Evolutionary conservation across 2,888 invertebrate genomes (phyloP).

Genomic region (Cenopis cana): DNA sequence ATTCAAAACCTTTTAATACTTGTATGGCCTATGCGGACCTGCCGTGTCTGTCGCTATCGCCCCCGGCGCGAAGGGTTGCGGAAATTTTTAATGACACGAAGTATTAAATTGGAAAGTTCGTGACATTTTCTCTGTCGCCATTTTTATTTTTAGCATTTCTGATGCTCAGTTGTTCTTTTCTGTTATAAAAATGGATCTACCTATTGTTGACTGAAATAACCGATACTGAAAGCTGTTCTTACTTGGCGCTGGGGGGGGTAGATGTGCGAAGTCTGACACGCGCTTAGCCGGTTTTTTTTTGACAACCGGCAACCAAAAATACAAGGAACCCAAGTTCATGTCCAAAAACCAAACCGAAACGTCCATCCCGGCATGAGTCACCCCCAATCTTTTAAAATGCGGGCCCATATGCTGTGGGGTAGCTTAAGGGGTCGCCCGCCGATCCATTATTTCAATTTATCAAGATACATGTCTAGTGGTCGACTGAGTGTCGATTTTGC

Average conservation of each 20-base stretch:
- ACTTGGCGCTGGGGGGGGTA: too few species aligned
- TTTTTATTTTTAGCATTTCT: conserved; percentile 17
- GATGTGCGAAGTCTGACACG: too few species aligned
- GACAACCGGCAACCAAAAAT: too few species aligned
- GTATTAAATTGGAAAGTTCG: conserved; percentile 41
- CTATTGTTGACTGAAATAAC: too few species aligned
- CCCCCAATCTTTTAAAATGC: conserved; percentile 43
- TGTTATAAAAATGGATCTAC: neutral
- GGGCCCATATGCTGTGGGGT: conserved; percentile 37
- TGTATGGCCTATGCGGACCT: neutral
- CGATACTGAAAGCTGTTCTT: neutral
- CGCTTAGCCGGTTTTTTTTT: too few species aligned
- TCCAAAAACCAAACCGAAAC: neutral
- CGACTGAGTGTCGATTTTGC: too few species aligned
- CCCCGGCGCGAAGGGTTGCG: conserved; percentile 34
- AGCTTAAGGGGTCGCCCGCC: conserved; percentile 5
- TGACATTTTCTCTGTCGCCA: conserved; percentile 15
- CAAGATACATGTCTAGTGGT: neutral
- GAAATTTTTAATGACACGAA: conserved; percentile 42
- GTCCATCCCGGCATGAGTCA: conserved; percentile 7
- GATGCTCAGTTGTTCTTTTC: neutral
- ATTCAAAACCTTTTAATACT: too few species aligned
- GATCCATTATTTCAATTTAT: conserved; percentile 5
- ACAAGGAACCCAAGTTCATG: too few species aligned
- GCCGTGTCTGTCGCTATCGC: neutral